These are phyloP conservation scores for Peromyscus leucopus DNA, from an alignment of 2,113 vertebrate species.

Conservation along the genomic window DNA sequence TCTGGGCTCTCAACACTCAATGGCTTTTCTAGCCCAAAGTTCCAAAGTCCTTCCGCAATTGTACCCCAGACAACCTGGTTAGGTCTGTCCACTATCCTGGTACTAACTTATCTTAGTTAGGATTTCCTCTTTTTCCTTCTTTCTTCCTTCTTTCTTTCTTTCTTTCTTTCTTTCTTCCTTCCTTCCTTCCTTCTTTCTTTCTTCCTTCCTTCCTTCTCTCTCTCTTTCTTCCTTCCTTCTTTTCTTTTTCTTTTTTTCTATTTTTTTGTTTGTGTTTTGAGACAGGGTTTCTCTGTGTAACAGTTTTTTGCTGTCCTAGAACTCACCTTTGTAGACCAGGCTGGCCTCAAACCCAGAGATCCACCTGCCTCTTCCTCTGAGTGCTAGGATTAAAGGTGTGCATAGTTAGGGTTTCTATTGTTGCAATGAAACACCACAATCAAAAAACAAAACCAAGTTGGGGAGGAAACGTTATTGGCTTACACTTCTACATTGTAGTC, in stretches of 20 bases:
- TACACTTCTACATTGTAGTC: neutral
- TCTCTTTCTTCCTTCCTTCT: too few species aligned
- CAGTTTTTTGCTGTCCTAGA: neutral
- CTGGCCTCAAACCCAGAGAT: neutral
- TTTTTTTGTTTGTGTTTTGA: neutral
- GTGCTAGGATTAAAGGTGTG: neutral
- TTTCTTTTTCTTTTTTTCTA: neutral
- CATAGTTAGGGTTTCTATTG: neutral
- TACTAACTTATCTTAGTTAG: neutral
- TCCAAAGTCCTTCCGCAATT: neutral
- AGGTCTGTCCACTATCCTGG: neutral
- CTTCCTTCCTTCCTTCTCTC: accelerated
- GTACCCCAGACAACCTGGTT: neutral
- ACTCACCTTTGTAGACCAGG: neutral
- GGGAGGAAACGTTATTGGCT: neutral
- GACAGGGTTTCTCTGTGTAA: neutral
- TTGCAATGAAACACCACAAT: neutral
- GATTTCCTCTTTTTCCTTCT: too few species aligned
- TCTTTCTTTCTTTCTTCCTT: too few species aligned
- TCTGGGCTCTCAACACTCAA: neutral
- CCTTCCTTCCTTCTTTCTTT: too few species aligned
- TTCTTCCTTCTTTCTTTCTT: too few species aligned
- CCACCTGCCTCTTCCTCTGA: neutral
- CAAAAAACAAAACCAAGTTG: neutral
- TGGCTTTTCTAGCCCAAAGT: neutral